These are phyloP conservation scores for Theristus sp. DNA, from an alignment of 2,888 invertebrate species.

Conservation along the genomic window DNA sequence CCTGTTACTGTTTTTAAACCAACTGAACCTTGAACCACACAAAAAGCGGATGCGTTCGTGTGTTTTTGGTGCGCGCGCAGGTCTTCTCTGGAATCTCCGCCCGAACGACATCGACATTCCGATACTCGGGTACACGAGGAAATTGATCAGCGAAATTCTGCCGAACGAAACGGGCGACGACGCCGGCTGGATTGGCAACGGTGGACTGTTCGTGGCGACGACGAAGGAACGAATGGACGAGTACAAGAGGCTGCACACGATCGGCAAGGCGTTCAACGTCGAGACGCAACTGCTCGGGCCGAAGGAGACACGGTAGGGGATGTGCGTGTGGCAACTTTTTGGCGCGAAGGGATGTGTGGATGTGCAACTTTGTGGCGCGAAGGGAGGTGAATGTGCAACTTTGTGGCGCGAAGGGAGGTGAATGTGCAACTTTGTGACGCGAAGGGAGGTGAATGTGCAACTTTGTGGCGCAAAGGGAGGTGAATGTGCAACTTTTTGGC, in stretches of 20 bases:
- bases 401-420: no score
- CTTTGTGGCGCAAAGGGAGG: no score
- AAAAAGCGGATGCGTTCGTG: no score
- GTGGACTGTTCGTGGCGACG: conserved; percentile 67
- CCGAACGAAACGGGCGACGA: conserved; percentile 45
- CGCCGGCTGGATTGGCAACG: conserved; percentile 72
- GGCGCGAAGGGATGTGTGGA: no score
- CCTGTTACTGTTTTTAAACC: no score
- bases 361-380: no score
- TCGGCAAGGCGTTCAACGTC: conserved; percentile 55
- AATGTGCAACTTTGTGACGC: no score
- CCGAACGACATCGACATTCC: conserved; percentile 69
- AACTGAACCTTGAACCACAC: no score
- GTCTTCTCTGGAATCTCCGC: conserved; percentile 58
- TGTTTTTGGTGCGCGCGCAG: conserved; percentile 15
- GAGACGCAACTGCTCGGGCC: conserved; percentile 54
- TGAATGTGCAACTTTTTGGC: no score
- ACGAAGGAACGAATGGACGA: conserved; percentile 58
- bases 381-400: no score
- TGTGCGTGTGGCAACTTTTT: no score
- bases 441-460: no score
- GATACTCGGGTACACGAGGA: conserved; percentile 49
- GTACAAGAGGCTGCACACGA: conserved; percentile 56
- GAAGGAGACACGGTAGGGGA: conserved; percentile 45
- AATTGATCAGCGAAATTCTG: conserved; percentile 44